Conservation (phyloP, 2,113 vertebrate species). For the Myocastor coypus region DNA sequence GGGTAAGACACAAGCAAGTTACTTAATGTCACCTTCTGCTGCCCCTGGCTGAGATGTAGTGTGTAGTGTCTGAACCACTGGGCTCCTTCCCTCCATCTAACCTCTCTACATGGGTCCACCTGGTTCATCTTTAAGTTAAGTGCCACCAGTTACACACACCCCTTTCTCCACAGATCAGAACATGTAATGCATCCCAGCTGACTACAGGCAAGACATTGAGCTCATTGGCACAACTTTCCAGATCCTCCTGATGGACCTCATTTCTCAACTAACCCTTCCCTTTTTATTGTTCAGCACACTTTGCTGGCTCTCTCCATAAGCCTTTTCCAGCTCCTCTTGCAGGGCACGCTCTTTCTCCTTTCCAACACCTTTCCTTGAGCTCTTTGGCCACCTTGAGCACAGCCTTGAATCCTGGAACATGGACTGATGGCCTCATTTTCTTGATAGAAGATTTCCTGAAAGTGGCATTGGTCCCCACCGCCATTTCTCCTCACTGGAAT, state of each 20-base stretch:
- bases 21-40: neutral
- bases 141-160: neutral
- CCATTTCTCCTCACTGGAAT: neutral
- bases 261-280: neutral
- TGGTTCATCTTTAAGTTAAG: neutral
- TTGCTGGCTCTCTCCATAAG: neutral
- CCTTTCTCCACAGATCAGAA: neutral
- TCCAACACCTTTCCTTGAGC: neutral
- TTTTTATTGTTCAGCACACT: too few relatives aligned
- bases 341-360: neutral
- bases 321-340: neutral
- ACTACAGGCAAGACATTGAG: neutral
- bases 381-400: neutral
- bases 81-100: neutral
- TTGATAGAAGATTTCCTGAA: neutral
- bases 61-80: neutral
- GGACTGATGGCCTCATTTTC: neutral
- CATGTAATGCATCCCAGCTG: neutral
- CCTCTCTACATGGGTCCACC: accelerated
- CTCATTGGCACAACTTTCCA: neutral
- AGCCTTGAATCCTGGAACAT: too few relatives aligned
- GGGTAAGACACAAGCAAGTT: neutral
- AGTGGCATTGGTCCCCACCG: neutral
- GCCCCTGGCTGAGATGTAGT: neutral
- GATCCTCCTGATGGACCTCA: neutral